A percentile compares a stretch with the other conserved stretches of the same genome.
Conservation (phyloP, 2,797 vertebrate genomes). For the Macroramphosus scolopax region DNA sequence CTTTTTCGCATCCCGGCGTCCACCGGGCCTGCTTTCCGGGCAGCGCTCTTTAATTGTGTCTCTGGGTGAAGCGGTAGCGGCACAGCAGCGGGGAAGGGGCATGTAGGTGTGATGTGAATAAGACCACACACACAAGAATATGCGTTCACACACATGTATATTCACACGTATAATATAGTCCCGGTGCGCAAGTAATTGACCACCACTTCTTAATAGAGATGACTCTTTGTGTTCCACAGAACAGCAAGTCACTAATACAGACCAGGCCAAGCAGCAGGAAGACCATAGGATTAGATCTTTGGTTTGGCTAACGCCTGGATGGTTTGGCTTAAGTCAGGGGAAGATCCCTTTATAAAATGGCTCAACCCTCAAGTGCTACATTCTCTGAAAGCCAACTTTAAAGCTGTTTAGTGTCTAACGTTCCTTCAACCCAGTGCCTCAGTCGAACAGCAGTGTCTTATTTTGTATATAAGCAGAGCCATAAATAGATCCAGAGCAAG, state of each 20-base stretch:
- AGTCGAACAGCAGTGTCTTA: too few relatives aligned
- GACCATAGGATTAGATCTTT: conserved; percentile 13
- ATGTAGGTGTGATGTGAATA: conserved; percentile 66
- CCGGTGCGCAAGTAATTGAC: conserved; percentile 42
- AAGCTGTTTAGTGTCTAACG: conserved; percentile 7
- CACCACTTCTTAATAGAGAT: conserved; percentile 43
- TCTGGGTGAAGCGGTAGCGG: conserved; percentile 63
- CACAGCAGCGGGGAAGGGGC: conserved; percentile 32
- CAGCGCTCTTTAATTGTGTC: conserved; percentile 67
- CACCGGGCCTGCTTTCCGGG: conserved; percentile 59
- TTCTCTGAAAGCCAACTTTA: conserved; percentile 1
- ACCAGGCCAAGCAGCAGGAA: conserved; percentile 37
- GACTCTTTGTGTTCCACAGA: conserved; percentile 40
- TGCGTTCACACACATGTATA: conserved; percentile 39
- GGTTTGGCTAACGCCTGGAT: conserved; percentile 21
- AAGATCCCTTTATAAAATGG: conserved; percentile 11
- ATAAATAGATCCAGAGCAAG: conserved; percentile 40
- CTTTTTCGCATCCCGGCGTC: conserved; percentile 68
- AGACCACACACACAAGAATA: conserved; percentile 67
- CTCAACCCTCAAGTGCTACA: conserved; percentile 9
- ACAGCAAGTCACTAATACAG: conserved; percentile 26
- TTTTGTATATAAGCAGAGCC: too few relatives aligned
- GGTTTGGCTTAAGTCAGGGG: conserved; percentile 11
- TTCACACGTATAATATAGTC: conserved; percentile 41
- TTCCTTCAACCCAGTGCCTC: conserved; percentile 3